Evolutionary conservation across 2,113 vertebrate genomes (phyloP), one percentile per base, ranked within the genome.

Genomic region (Pachyramphus minor): DNA sequence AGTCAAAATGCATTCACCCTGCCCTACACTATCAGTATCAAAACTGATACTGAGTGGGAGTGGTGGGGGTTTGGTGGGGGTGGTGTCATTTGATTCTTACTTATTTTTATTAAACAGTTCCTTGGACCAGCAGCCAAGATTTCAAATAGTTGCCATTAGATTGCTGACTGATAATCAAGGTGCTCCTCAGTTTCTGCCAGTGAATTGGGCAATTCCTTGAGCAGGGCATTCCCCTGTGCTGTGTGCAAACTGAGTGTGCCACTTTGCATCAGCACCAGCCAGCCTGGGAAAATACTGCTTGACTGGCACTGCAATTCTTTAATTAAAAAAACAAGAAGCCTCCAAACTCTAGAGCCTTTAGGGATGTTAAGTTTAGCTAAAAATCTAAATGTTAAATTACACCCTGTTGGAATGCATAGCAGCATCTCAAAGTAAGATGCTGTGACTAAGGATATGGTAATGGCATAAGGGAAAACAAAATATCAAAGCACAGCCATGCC

Each of bases 251-350:
- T 6, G 11, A 72, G 12, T 2, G 6, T 11, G 17, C 15, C 41
- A 52, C 56, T 95, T 75, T 37, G 44, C 95, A 95, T 55, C 52
- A 68, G 74, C 64, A 76, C 62, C 81, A 87, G 77, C 44, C 60
- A 85, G 89, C 58, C 93, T 96, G 87, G 87, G 94, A 97, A 97
- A 91, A 62, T 18, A 58, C 8, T 71, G 66, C 62, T 72, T 58
- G 53, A 66, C 66, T 79, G 52, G 47, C 47, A 89, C 28, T 10
- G 5, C 22, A 66, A 68, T 64, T 78, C 41, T 71, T 81, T 47
- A 90, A 90, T 89, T 78, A n/a, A 58, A 55, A 84, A 91, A 66
- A 68, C 44, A 69, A 88, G 42, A 53, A 56, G 16, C 5, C 64
- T 87, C 45, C 37, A 79, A 84, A 52, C 41, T 82, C 30, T 47